These are phyloP conservation scores for Rhipidura dahli DNA, from an alignment of 2,113 vertebrate species.

Conservation along the genomic window DNA sequence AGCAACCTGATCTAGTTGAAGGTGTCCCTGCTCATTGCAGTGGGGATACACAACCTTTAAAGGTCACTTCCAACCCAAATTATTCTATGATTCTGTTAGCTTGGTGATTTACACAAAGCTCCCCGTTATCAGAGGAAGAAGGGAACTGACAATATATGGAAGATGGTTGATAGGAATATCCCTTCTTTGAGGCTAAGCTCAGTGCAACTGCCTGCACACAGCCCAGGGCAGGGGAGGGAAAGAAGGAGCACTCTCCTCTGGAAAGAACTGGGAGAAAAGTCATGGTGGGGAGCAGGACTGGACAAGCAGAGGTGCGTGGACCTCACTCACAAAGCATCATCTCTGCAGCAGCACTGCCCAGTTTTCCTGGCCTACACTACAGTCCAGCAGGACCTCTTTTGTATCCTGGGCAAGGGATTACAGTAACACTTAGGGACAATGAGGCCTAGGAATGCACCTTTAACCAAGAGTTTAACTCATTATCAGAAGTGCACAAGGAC, in stretches of 20 bases:
- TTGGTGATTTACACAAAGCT: background rate
- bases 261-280: background rate
- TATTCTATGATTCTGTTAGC: background rate
- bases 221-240: accelerated
- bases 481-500: background rate
- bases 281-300: background rate
- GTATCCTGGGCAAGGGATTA: background rate
- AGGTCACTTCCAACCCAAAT: background rate
- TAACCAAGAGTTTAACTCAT: background rate
- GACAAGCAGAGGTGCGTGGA: background rate
- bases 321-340: background rate
- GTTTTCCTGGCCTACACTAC: accelerated
- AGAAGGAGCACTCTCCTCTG: background rate
- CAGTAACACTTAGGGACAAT: background rate
- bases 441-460: background rate
- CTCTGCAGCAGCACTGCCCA: background rate
- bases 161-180: background rate
- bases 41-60: background rate
- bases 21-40: background rate
- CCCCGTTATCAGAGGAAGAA: background rate
- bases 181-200: background rate
- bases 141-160: accelerated
- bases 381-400: background rate
- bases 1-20: background rate
- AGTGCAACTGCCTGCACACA: background rate